Conservation (phyloP, 92 coral and sea anemone species). For the Umimayanthus kanabou region DNA sequence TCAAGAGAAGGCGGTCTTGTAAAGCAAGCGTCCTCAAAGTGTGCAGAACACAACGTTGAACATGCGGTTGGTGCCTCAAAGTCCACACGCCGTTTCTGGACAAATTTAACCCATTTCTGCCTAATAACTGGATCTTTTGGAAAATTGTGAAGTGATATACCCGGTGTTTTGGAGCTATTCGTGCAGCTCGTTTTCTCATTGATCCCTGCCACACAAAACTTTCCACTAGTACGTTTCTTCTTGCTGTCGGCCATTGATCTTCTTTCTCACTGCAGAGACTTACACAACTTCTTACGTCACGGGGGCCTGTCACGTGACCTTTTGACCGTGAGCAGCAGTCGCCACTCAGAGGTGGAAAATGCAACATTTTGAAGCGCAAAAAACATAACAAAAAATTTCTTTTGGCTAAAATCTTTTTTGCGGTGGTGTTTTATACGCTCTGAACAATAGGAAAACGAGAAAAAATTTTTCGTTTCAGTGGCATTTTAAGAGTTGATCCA, state of each 20-base stretch:
- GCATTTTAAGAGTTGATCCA: no score
- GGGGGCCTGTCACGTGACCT: not conserved
- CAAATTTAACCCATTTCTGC: not conserved
- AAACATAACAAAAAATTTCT: not conserved
- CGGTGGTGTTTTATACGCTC: no score
- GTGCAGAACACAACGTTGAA: not conserved
- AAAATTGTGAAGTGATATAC: not conserved
- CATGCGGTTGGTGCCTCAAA: slow-evolving; percentile 1
- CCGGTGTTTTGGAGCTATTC: not conserved
- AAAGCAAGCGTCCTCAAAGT: not conserved
- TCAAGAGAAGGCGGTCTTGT: slow-evolving; percentile 17
- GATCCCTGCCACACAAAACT: slow-evolving; percentile 15
- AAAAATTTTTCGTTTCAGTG: no score
- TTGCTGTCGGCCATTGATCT: not conserved
- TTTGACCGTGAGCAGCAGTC: slow-evolving; percentile 4
- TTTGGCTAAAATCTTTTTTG: not conserved
- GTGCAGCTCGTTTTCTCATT: not conserved
- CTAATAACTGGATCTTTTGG: slow-evolving; percentile 1
- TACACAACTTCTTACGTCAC: slow-evolving; percentile 19
- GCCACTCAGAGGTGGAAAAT: no score
- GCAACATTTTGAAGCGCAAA: no score
- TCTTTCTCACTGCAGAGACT: no score
- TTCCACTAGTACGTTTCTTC: not conserved
- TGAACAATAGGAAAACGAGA: no score
- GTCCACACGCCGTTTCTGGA: not conserved